Evolutionary conservation across 2,113 vertebrate species (phyloP).

Genomic region (Microcebus jonahi): DNA sequence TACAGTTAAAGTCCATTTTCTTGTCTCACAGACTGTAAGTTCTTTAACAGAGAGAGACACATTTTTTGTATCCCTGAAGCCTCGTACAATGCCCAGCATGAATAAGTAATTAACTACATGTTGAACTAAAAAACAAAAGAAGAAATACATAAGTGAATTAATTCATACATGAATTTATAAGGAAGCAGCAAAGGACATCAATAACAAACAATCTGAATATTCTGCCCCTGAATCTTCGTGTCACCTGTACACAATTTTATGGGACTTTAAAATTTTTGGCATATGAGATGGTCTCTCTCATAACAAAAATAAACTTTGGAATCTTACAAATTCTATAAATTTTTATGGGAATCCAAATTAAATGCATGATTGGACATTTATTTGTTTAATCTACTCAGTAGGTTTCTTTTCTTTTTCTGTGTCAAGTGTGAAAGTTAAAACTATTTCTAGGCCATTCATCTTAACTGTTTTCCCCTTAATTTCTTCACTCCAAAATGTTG

Average conservation of each 20-base stretch:
- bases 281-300: not conserved
- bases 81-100: not conserved
- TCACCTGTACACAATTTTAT: not conserved
- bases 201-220: not conserved
- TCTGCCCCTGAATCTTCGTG: not conserved
- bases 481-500: conserved; percentile 68
- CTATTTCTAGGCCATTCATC: conserved; percentile 66
- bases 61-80: not conserved
- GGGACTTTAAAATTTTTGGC: not conserved
- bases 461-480: conserved; percentile 55
- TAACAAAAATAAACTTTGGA: conserved; percentile 58
- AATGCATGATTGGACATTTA: conserved; percentile 37
- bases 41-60: not conserved
- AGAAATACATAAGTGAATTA: conserved; percentile 4
- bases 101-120: not conserved
- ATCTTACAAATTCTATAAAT: conserved; percentile 53
- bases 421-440: conserved; percentile 64
- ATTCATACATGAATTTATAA: not conserved
- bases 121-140: not conserved
- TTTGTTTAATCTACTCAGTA: conserved; percentile 60
- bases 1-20: conserved; percentile 36
- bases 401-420: conserved; percentile 51
- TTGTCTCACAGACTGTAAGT: conserved; percentile 33
- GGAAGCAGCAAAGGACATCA: not conserved
- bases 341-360: conserved; percentile 66